Evolutionary conservation across 2,797 vertebrate species (phyloP).

Genomic region (Pantherophis alleghaniensis): DNA sequence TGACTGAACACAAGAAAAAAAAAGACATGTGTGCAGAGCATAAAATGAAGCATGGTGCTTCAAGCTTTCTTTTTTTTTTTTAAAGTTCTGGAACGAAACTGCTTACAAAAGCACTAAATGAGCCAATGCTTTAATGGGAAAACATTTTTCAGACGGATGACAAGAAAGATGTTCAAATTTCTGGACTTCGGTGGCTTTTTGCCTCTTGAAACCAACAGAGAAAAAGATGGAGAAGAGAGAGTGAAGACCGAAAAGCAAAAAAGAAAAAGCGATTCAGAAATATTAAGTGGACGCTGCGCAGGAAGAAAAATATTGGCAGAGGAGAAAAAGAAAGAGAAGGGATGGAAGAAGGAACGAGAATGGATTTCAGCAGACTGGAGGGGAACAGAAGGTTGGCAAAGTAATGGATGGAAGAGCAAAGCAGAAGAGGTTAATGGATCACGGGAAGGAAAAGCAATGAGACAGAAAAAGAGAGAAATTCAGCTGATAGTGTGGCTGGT

Average conservation of each 20-base stretch:
- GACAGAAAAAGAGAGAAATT: background rate
- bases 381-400: background rate
- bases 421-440: background rate
- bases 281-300: background rate
- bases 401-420: background rate
- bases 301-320: background rate
- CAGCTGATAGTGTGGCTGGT: background rate
- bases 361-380: too few species aligned
- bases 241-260: background rate
- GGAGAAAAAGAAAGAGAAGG: background rate
- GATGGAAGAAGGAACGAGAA: background rate
- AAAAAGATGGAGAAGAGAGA: background rate
- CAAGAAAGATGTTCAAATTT: background rate
- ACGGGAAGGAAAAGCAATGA: fast-evolving
- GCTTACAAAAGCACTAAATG: background rate
- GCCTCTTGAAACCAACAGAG: background rate
- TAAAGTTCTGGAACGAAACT: background rate
- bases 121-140: background rate
- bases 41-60: background rate
- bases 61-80: background rate
- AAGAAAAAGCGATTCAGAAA: background rate
- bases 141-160: background rate
- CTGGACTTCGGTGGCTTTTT: background rate
- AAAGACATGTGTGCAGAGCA: background rate
- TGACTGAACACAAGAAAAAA: background rate